These are phyloP conservation scores for Melanotaenia duboulayi DNA, from an alignment of 2,113 vertebrate genomes.

Conservation along the genomic window DNA sequence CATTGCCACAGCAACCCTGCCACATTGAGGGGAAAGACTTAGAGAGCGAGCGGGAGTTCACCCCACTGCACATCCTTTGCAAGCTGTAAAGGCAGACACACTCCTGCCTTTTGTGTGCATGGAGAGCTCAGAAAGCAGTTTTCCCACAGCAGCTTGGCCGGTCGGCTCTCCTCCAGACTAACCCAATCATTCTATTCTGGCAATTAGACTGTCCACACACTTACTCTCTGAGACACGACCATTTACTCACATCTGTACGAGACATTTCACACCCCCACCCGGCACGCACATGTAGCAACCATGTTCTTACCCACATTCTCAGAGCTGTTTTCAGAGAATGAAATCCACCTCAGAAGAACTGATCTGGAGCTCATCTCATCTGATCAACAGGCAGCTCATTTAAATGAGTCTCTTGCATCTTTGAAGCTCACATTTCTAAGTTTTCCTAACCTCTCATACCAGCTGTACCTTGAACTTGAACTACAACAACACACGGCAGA, in stretches of 20 bases:
- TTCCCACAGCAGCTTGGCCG: constrained; percentile 58
- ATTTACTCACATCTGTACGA: constrained; percentile 73
- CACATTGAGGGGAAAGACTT: constrained; percentile 59
- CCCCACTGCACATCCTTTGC: constrained; percentile 52
- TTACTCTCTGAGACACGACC: constrained; percentile 8
- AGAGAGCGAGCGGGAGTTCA: constrained; percentile 46
- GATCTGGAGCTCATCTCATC: neutral
- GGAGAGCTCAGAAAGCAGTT: constrained; percentile 19
- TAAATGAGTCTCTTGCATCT: neutral
- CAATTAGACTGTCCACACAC: constrained; percentile 54
- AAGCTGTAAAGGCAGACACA: constrained; percentile 49
- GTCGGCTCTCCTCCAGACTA: constrained; percentile 28
- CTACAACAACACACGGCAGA: constrained; percentile 16
- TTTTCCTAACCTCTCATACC: neutral
- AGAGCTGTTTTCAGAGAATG: neutral
- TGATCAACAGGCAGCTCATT: neutral
- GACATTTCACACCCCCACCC: constrained; percentile 72
- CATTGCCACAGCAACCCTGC: constrained; percentile 75
- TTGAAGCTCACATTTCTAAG: neutral
- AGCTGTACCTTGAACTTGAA: constrained; percentile 39
- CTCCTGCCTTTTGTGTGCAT: constrained; percentile 46
- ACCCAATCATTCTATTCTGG: constrained; percentile 53
- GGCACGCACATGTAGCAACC: constrained; percentile 21
- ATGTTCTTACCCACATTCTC: constrained; percentile 26
- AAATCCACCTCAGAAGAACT: neutral